Conservation (phyloP, 2,113 vertebrate genomes). For the Corythaixoides concolor region DNA sequence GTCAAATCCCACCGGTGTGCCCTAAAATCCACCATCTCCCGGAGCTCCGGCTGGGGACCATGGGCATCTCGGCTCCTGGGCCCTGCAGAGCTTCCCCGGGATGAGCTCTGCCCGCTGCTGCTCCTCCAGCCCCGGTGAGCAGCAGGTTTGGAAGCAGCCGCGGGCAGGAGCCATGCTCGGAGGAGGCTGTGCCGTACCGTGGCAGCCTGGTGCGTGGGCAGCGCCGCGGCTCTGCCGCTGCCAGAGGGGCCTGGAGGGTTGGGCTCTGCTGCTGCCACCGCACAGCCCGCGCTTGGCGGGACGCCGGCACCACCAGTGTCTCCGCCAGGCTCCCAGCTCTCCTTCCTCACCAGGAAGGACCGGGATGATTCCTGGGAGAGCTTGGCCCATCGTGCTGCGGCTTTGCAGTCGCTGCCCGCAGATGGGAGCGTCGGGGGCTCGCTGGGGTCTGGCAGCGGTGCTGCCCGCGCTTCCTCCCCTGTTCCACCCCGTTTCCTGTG, state of each 20-base stretch:
- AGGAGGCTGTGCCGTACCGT: not conserved
- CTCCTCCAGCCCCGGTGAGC: not conserved
- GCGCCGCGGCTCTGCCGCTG: not conserved
- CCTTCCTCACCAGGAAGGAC: rapidly evolving
- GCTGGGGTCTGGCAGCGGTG: rapidly evolving
- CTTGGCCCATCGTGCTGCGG: rapidly evolving
- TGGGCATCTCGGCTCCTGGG: too few species aligned
- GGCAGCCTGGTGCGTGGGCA: not conserved
- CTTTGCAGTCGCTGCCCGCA: not conserved
- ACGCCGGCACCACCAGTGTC: not conserved
- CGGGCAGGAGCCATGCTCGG: not conserved
- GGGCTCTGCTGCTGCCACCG: rapidly evolving
- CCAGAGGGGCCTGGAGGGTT: not conserved
- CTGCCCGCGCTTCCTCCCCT: rapidly evolving
- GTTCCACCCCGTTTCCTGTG: not conserved
- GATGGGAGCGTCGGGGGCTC: not conserved
- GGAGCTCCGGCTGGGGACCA: not conserved
- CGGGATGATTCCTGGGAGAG: rapidly evolving
- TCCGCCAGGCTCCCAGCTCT: too few species aligned
- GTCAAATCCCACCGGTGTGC: rapidly evolving
- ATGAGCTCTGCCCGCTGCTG: not conserved
- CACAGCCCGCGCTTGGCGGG: not conserved
- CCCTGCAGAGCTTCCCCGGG: too few species aligned
- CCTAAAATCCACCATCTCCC: rapidly evolving
- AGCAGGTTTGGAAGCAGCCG: not conserved